These are phyloP conservation scores for Pyralis farinalis DNA, from an alignment of 2,888 invertebrate species.

Conservation along the genomic window DNA sequence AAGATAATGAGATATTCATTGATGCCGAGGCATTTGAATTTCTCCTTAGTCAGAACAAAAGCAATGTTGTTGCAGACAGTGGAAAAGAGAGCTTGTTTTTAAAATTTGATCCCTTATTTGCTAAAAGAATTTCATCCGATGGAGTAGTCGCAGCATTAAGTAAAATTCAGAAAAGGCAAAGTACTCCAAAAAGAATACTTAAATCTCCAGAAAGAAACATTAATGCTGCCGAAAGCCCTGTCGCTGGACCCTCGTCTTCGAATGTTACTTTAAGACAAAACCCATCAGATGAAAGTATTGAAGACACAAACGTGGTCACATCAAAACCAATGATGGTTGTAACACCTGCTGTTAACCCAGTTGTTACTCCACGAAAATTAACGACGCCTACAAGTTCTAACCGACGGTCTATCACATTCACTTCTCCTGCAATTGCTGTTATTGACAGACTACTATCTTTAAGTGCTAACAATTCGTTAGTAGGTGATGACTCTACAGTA, in stretches of 20 bases:
- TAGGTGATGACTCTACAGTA: conserved; percentile 41
- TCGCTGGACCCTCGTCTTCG: conserved; percentile 41
- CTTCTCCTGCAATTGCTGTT: conserved; percentile 75
- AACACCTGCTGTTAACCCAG: conserved; percentile 61
- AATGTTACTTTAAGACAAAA: conserved; percentile 29
- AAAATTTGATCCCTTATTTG: conserved; percentile 71
- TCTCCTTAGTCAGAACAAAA: conserved; percentile 62
- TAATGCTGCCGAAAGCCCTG: conserved; percentile 18
- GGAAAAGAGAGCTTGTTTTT: conserved; percentile 73
- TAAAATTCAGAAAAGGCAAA: conserved; percentile 49
- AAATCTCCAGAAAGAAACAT: conserved; percentile 24
- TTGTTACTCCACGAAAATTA: conserved; percentile 49
- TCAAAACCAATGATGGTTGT: conserved; percentile 73
- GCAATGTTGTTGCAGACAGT: conserved; percentile 54
- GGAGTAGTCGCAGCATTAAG: conserved; percentile 51
- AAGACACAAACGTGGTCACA: conserved; percentile 47
- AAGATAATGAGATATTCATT: conserved; percentile 64
- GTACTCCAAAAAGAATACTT: conserved; percentile 48
- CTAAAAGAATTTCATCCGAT: conserved; percentile 58
- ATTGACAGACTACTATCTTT: conserved; percentile 73
- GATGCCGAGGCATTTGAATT: conserved; percentile 72
- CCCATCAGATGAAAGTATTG: conserved; percentile 36
- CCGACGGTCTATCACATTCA: conserved; percentile 63
- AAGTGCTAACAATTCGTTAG: conserved; percentile 53
- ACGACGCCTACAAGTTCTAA: conserved; percentile 54